Conservation (phyloP, 1,140 invertebrate species). For the Psix sp. region DNA sequence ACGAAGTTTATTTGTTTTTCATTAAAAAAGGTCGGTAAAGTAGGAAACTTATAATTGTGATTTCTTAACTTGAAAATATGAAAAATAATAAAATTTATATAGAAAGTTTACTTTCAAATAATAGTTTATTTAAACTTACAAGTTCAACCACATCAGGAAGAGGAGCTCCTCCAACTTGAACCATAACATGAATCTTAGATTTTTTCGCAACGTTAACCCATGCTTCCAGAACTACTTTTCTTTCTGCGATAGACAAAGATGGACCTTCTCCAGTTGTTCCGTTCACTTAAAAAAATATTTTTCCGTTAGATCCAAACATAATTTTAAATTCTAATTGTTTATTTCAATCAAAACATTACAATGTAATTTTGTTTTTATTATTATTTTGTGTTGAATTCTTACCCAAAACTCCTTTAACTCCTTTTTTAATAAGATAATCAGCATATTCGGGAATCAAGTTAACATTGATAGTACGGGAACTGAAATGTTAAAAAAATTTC, state of each 20-base stretch:
- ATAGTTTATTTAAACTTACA: conserved; percentile 77
- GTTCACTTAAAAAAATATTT: conserved; percentile 79
- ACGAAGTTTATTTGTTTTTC: no score
- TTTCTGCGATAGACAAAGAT: conserved; percentile 82
- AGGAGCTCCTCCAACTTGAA: conserved; percentile 86
- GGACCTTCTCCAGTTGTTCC: conserved; percentile 88
- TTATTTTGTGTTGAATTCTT: conserved; percentile 13
- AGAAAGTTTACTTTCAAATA: no score
- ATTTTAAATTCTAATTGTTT: no score
- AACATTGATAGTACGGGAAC: conserved; percentile 75
- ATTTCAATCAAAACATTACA: no score
- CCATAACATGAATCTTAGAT: conserved; percentile 82
- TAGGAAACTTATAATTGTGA: no score
- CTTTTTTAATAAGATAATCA: conserved; percentile 78
- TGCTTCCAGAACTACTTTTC: conserved; percentile 82
- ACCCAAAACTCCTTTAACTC: conserved; percentile 82
- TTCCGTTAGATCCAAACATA: no score
- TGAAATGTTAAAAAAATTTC: conserved; percentile 1
- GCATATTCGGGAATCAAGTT: conserved; percentile 81
- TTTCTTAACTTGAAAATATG: no score
- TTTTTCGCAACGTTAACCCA: conserved; percentile 81
- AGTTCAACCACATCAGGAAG: conserved; percentile 84
- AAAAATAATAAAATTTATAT: no score
- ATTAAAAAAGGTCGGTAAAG: no score
- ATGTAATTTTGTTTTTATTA: no score